Conservation (phyloP, 2,888 invertebrate species). For the Synergus umbraculus region DNA sequence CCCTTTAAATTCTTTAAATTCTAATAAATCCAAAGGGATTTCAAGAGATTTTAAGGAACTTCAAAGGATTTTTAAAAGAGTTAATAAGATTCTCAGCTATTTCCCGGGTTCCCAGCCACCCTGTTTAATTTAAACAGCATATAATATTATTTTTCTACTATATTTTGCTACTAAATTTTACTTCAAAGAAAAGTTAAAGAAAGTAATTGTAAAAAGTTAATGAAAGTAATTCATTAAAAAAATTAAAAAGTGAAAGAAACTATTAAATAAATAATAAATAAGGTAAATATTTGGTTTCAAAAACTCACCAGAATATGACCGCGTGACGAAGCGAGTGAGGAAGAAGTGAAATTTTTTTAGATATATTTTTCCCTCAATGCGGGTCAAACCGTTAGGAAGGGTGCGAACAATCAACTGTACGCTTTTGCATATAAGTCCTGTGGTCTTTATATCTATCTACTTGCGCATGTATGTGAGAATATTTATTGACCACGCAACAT, state of each 20-base stretch:
- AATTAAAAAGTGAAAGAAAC: not conserved
- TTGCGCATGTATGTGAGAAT: slow-evolving; percentile 46
- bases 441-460: slow-evolving; percentile 42
- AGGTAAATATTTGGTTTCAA: not conserved
- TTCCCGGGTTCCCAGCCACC: too few species aligned
- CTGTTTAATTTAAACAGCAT: too few species aligned
- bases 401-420: slow-evolving; percentile 43
- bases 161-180: too few species aligned
- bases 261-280: slow-evolving; percentile 1
- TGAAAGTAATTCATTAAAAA: not conserved
- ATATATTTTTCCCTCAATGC: slow-evolving; percentile 9
- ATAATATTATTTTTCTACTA: too few species aligned
- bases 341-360: slow-evolving; percentile 13
- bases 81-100: too few species aligned
- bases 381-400: slow-evolving; percentile 37
- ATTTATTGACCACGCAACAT: slow-evolving; percentile 56
- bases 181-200: too few species aligned
- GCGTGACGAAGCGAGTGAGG: not conserved
- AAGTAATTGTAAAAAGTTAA: too few species aligned
- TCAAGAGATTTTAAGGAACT: too few species aligned
- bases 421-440: slow-evolving; percentile 46
- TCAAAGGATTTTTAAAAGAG: too few species aligned
- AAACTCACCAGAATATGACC: slow-evolving; percentile 22
- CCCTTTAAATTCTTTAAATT: too few species aligned
- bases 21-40: too few species aligned